Percentiles rank a stretch among this genome's conserved stretches.
Evolutionary conservation across 1,140 invertebrate species (phyloP).

Genomic region (Penaeus japonicus): DNA sequence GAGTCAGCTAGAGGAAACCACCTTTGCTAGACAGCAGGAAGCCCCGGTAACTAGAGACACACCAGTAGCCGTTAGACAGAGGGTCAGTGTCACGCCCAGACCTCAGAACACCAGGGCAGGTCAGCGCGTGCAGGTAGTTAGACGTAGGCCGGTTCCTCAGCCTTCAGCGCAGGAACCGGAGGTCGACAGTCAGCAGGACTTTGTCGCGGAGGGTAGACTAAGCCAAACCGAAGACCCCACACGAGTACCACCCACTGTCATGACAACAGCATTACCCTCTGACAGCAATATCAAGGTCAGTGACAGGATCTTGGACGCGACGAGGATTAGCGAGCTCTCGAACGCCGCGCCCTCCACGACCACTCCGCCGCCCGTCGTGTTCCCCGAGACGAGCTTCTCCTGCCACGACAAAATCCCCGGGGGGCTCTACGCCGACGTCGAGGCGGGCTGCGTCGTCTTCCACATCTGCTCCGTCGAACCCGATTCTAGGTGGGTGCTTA

Average conservation of each 20-base stretch:
- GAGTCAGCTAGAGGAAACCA: too few relatives aligned
- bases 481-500: conserved; percentile 40
- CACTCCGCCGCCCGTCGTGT: conserved; percentile 29
- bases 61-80: background rate
- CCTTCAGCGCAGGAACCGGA: too few relatives aligned
- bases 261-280: conserved; percentile 47
- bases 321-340: background rate
- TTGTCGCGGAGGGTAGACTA: too few relatives aligned
- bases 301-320: conserved; percentile 27
- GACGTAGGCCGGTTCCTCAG: too few relatives aligned
- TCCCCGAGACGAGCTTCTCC: conserved; percentile 62
- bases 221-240: background rate
- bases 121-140: background rate
- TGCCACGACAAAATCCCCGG: conserved; percentile 60
- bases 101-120: background rate
- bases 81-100: background rate
- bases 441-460: conserved; percentile 75
- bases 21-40: background rate
- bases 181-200: too few relatives aligned
- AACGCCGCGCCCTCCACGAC: conserved; percentile 25
- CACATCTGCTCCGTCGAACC: conserved; percentile 68
- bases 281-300: conserved; percentile 45
- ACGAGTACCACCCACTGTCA: conserved; percentile 23
- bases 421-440: conserved; percentile 63
- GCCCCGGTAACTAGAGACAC: too few relatives aligned